Conservation (phyloP, 2,113 vertebrate genomes). For the Xenopus borealis region DNA sequence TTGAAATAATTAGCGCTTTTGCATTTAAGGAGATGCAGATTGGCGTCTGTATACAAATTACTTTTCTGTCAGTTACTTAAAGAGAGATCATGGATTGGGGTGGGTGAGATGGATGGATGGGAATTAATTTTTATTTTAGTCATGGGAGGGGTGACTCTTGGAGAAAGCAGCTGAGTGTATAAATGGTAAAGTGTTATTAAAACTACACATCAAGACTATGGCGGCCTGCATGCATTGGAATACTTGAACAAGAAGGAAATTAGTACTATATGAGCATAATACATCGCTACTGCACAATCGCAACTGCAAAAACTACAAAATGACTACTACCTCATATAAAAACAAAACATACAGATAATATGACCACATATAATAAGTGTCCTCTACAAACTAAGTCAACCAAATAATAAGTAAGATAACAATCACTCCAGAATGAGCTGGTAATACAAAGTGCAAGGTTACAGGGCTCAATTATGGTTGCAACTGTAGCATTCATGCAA, state of each 20-base stretch:
- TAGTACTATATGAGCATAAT: not conserved
- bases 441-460: too few relatives aligned
- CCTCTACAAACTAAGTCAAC: too few relatives aligned
- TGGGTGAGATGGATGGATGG: conserved; percentile 17
- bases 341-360: not conserved
- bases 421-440: too few relatives aligned
- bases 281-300: not conserved
- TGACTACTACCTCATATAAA: too few relatives aligned
- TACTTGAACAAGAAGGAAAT: not conserved
- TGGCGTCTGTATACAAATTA: conserved; percentile 44
- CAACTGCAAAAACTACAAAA: not conserved
- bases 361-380: not conserved
- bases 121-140: conserved; percentile 21
- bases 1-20: conserved; percentile 37
- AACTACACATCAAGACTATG: conserved; percentile 1
- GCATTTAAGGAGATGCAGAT: conserved; percentile 42
- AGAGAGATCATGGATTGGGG: conserved; percentile 29
- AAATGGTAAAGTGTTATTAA: not conserved
- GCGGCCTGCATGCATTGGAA: not conserved
- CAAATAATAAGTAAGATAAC: too few relatives aligned
- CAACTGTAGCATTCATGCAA: too few relatives aligned
- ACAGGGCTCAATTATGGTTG: too few relatives aligned
- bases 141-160: conserved; percentile 23
- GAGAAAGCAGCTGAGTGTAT: conserved; percentile 1
- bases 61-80: conserved; percentile 42